Percentiles rank a stretch among this genome's conserved stretches.
Conservation (phyloP, 2,888 invertebrate genomes). For the Hypsopygia costalis region DNA sequence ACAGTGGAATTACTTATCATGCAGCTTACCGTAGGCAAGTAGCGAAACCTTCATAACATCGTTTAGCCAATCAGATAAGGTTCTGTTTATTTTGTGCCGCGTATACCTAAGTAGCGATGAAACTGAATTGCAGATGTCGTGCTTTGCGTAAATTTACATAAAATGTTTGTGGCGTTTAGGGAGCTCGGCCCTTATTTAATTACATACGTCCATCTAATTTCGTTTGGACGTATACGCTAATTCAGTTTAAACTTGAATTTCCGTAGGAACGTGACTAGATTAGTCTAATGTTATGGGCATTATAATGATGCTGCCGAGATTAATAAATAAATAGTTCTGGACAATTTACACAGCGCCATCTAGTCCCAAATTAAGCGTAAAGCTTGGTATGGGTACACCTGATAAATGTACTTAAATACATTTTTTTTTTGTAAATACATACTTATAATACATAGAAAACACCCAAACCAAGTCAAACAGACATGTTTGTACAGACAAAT, state of each 20-base stretch:
- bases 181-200: constrained; percentile 40
- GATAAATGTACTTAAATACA: no score
- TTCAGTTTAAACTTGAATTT: constrained; percentile 30
- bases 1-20: constrained; percentile 21
- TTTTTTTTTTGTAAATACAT: no score
- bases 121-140: constrained; percentile 36
- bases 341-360: no score
- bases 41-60: constrained; percentile 18
- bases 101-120: constrained; percentile 27
- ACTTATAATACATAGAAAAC: no score
- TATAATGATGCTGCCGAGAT: no score
- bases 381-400: no score
- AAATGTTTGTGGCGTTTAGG: constrained; percentile 32
- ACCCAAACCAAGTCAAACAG: no score
- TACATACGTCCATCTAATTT: constrained; percentile 42
- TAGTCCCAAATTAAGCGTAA: no score
- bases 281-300: background rate
- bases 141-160: constrained; percentile 42
- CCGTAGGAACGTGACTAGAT: constrained; percentile 1
- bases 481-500: no score
- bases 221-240: constrained; percentile 29
- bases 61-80: constrained; percentile 29
- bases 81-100: constrained; percentile 26
- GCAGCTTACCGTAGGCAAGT: constrained; percentile 15
- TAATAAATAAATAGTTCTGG: no score